A percentile compares a stretch with the other conserved stretches of the same genome.
Evolutionary conservation across 2,797 vertebrate species (phyloP).

Genomic region (Holocentrus rufus): DNA sequence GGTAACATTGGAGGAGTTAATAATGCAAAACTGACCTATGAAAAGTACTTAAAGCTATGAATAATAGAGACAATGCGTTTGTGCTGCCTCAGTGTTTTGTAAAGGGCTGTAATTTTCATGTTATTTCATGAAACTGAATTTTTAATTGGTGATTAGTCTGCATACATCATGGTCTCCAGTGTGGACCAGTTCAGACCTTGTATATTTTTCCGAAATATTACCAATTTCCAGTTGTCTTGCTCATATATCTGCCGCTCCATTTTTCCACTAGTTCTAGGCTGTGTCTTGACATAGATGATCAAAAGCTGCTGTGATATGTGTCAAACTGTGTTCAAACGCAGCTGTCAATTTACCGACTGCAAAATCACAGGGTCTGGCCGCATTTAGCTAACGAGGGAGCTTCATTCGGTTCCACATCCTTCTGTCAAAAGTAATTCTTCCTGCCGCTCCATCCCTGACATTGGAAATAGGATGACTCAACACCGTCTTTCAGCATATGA

Average conservation of each 20-base stretch:
- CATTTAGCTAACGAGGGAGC: slow-evolving; percentile 44
- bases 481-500: slow-evolving; percentile 36
- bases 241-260: slow-evolving; percentile 4
- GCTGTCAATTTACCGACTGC: slow-evolving; percentile 47
- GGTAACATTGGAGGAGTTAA: not conserved
- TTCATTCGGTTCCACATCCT: slow-evolving; percentile 53
- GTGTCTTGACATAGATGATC: slow-evolving; percentile 35
- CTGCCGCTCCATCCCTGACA: slow-evolving; percentile 52
- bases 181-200: not conserved
- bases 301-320: slow-evolving; percentile 44
- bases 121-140: not conserved
- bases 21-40: slow-evolving; percentile 11
- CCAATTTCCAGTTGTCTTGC: slow-evolving; percentile 13
- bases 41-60: not conserved
- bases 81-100: not conserved
- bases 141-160: not conserved
- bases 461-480: slow-evolving; percentile 64
- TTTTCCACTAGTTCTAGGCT: not conserved
- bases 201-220: slow-evolving; percentile 15
- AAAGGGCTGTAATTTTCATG: not conserved
- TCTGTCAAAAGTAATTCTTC: slow-evolving; percentile 65
- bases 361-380: slow-evolving; percentile 42
- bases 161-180: not conserved
- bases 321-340: slow-evolving; percentile 50
- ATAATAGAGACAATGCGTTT: not conserved